Evolutionary conservation across 2,888 invertebrate species (phyloP).

Genomic region (Agrotis segetum): DNA sequence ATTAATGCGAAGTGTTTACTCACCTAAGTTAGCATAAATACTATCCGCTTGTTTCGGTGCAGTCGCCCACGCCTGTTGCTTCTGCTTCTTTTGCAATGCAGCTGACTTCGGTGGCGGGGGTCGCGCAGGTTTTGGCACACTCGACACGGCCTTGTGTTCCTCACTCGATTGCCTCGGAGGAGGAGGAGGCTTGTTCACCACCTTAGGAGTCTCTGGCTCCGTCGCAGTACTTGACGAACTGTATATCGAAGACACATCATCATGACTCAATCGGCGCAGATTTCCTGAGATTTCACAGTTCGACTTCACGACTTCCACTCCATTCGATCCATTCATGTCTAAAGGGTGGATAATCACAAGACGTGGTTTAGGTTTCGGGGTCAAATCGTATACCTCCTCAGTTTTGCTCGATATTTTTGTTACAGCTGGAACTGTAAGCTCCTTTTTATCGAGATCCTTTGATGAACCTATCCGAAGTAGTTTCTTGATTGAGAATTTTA

Average conservation of each 20-base stretch:
- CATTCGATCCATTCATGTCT: slow-evolving; percentile 95
- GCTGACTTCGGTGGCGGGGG: slow-evolving; percentile 94
- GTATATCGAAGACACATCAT: slow-evolving; percentile 90
- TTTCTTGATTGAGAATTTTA: slow-evolving; percentile 95
- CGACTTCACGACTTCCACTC: slow-evolving; percentile 93
- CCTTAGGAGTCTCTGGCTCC: slow-evolving; percentile 83
- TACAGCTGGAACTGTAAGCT: slow-evolving; percentile 81
- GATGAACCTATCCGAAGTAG: slow-evolving; percentile 95
- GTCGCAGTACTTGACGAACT: slow-evolving; percentile 84
- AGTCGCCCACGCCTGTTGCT: slow-evolving; percentile 86
- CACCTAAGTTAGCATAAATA: slow-evolving; percentile 96
- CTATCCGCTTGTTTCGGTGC: slow-evolving; percentile 86
- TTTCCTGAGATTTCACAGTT: slow-evolving; percentile 84
- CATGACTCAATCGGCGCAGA: slow-evolving; percentile 84
- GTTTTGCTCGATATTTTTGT: slow-evolving; percentile 88
- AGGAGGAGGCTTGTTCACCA: slow-evolving; percentile 93
- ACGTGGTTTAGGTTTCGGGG: slow-evolving; percentile 93
- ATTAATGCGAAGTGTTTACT: slow-evolving; percentile 71
- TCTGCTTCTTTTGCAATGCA: slow-evolving; percentile 92
- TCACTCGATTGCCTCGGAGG: slow-evolving; percentile 92
- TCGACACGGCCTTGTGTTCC: slow-evolving; percentile 88
- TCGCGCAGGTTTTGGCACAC: slow-evolving; percentile 92
- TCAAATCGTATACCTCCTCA: slow-evolving; percentile 90
- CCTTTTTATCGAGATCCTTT: slow-evolving; percentile 93
- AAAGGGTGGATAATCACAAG: slow-evolving; percentile 97